Conservation (phyloP, 2,888 invertebrate species). For the Acleris sparsana region DNA sequence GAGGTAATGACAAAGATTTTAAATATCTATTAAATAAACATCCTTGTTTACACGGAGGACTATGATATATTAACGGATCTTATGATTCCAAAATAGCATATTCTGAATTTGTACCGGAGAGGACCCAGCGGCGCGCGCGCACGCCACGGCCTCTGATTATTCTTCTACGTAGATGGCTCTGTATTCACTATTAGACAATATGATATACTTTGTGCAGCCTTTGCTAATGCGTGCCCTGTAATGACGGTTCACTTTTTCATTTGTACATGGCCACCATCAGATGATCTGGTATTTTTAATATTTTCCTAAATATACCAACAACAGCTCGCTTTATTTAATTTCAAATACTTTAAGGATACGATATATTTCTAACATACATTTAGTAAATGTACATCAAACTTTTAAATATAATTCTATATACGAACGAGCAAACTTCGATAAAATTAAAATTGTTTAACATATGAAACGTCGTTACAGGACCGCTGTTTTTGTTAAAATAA, state of each 20-base stretch:
- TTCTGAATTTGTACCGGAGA: conserved; percentile 75
- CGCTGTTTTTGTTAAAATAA: conserved; percentile 59
- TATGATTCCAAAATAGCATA: conserved; percentile 64
- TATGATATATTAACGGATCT: conserved; percentile 63
- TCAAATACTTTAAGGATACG: conserved; percentile 68
- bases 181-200: conserved; percentile 79
- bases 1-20: conserved; percentile 68
- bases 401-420: conserved; percentile 82
- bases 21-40: conserved; percentile 70
- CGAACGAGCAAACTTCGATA: conserved; percentile 83
- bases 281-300: conserved; percentile 85
- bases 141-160: conserved; percentile 63
- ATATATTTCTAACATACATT: conserved; percentile 54
- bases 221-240: conserved; percentile 58
- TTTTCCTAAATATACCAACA: conserved; percentile 84
- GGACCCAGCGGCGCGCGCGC: conserved; percentile 54
- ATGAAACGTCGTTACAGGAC: conserved; percentile 70
- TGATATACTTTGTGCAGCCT: conserved; percentile 68
- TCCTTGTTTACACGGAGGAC: conserved; percentile 68
- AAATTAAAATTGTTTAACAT: conserved; percentile 83
- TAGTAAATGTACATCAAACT: conserved; percentile 73
- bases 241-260: conserved; percentile 75
- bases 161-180: conserved; percentile 75
- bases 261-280: conserved; percentile 88
- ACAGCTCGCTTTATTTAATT: conserved; percentile 71